Percentiles rank a stretch among this genome's conserved stretches.
Conservation (phyloP, 2,113 vertebrate genomes). For the Physeter macrocephalus region DNA sequence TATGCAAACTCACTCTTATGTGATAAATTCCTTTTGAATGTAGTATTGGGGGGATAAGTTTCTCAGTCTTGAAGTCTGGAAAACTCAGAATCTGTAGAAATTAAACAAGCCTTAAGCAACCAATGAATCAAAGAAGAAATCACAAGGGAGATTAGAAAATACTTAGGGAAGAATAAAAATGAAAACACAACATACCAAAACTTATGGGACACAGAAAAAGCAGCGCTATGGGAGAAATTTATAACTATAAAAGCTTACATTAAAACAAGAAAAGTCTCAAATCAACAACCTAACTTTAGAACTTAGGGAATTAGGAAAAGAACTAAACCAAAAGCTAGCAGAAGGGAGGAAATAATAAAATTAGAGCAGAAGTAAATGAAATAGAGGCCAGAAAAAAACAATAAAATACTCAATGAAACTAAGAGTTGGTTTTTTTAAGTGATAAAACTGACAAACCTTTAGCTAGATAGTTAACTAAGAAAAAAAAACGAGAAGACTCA, state of each 20-base stretch:
- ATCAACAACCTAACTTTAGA: neutral
- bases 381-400: neutral
- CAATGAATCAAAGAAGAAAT: neutral
- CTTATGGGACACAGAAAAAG: neutral
- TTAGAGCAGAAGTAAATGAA: neutral
- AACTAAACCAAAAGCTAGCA: neutral
- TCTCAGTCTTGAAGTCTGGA: neutral
- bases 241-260: neutral
- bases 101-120: neutral
- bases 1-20: neutral
- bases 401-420: neutral
- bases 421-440: neutral
- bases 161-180: neutral
- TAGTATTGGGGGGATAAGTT: neutral
- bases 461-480: neutral
- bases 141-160: neutral
- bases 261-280: neutral
- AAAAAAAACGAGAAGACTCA: neutral
- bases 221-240: neutral
- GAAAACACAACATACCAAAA: neutral
- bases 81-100: neutral
- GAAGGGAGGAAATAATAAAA: neutral
- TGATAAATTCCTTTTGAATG: neutral
- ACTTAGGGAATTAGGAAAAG: neutral
- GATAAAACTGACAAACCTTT: neutral